Conservation (phyloP, 2,888 invertebrate species). For the Lasioglossum vierecki region DNA sequence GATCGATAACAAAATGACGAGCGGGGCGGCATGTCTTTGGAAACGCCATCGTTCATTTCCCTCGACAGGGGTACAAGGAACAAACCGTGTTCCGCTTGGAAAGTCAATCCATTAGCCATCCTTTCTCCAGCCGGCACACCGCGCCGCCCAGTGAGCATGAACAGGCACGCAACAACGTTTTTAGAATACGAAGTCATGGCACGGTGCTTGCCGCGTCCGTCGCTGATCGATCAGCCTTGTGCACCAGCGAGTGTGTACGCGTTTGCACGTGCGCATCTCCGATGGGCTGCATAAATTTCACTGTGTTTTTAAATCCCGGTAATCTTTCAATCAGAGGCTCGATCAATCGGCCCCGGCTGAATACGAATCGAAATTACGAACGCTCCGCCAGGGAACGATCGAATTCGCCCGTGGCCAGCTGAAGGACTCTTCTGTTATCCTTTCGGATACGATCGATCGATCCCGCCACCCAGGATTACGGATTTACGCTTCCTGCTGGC, state of each 20-base stretch:
- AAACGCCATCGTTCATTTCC: not conserved
- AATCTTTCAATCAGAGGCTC: slow-evolving; percentile 32
- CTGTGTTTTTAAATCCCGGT: slow-evolving; percentile 30
- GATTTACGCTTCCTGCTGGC: not conserved
- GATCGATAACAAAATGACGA: slow-evolving; percentile 1
- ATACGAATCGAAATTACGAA: slow-evolving; percentile 33
- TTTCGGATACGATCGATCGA: not conserved
- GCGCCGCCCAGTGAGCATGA: not conserved
- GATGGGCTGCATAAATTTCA: slow-evolving; percentile 38
- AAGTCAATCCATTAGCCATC: slow-evolving; percentile 25
- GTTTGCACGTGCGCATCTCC: slow-evolving; percentile 7
- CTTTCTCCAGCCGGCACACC: slow-evolving; percentile 14
- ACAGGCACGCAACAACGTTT: slow-evolving; percentile 11
- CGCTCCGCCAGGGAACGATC: not conserved
- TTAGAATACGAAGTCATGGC: slow-evolving; percentile 15
- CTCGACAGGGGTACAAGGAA: not conserved
- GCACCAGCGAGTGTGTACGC: not conserved
- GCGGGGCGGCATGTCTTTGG: not conserved
- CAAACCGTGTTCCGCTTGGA: slow-evolving; percentile 2
- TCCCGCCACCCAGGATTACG: not conserved
- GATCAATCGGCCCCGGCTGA: slow-evolving; percentile 35
- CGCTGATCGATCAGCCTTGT: slow-evolving; percentile 13
- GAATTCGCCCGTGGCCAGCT: not conserved
- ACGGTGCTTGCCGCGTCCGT: not conserved
- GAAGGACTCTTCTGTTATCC: not conserved